Evolutionary conservation across 2,888 invertebrate genomes (phyloP), one percentile per base, ranked within the genome.

Genomic region (Stictocephala bisonia): DNA sequence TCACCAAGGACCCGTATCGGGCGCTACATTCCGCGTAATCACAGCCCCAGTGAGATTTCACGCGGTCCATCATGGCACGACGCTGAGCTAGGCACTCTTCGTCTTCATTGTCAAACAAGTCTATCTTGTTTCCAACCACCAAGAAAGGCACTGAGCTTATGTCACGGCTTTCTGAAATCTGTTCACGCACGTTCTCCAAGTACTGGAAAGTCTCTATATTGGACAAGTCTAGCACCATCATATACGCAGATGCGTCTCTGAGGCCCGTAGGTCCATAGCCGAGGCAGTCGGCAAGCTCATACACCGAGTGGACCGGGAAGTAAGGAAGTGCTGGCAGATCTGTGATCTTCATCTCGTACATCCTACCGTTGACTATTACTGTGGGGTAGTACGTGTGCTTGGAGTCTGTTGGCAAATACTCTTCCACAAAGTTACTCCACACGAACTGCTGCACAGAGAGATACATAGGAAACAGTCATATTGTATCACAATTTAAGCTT

Each of bases 21-120:
- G 72, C 72, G 31, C 72, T 72, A 22, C 72, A 72, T 84, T 97
- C 97, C 58, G 97, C 91, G 83, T 97, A 97, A 20, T 94, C 93
- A 81, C 95, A 95, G 83, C 96, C 94, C 97, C 97, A 97, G 82
- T 96, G 95, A 84, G 97, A 97, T 79, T 94, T 91, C 69, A 97
- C 96, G 79, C 96, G 86, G 83, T 94, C 95, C 26, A 94, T 93
- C 40, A 51, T 26, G 3, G 15, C 35, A 1, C 31, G 51, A 24
- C 64, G 50, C 24, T 51, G 50, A 48, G n/a, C 41, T 35, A 66
- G 11, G 41, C 50, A 22, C 13, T 22, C 29, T 35, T 64, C 24
- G 18, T 40, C 66, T 26, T 51, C 50, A 6, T n/a, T 26, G 44
- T 64, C 64, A 26, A 72, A 64, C 78, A 93, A 85, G 83, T 96